These are phyloP conservation scores for Drepanosiphum platanoidis DNA, from an alignment of 2,888 invertebrate genomes.

Conservation along the genomic window DNA sequence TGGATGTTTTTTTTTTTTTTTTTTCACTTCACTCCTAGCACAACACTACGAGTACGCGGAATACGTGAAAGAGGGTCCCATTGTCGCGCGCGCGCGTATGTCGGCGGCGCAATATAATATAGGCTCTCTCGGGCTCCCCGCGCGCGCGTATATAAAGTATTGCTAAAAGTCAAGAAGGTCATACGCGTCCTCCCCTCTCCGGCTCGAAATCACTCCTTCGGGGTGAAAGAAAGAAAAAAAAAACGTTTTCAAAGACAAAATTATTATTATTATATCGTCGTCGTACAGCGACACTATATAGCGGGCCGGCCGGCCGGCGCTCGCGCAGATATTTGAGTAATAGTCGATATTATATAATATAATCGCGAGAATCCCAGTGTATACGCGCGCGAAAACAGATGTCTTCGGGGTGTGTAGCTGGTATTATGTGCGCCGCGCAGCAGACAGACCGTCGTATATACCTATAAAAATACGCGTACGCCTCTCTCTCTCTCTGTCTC, in stretches of 20 bases:
- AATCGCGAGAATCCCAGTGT: background rate
- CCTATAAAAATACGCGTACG: background rate
- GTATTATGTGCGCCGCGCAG: no score
- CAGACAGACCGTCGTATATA: constrained; percentile 10
- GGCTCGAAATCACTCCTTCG: constrained; percentile 28
- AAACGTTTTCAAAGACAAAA: constrained; percentile 56
- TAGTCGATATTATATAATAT: constrained; percentile 45
- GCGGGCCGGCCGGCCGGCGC: no score
- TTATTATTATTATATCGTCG: constrained; percentile 43
- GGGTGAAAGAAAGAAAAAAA: background rate
- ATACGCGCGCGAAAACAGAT: constrained; percentile 46
- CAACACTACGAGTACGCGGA: background rate
- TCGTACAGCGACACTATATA: no score
- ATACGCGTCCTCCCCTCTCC: background rate
- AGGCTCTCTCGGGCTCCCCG: constrained; percentile 8
- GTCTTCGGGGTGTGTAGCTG: constrained; percentile 31
- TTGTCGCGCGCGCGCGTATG: constrained; percentile 17
- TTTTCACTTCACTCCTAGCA: constrained; percentile 23
- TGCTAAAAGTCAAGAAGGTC: constrained; percentile 59
- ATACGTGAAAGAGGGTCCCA: constrained; percentile 28
- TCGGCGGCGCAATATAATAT: constrained; percentile 1
- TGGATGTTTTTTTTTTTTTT: constrained; percentile 41
- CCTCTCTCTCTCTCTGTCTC: no score
- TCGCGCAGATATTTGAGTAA: constrained; percentile 55
- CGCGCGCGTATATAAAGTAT: background rate